Conservation (phyloP, 2,113 vertebrate genomes). For the Opisthocomus hoazin region DNA sequence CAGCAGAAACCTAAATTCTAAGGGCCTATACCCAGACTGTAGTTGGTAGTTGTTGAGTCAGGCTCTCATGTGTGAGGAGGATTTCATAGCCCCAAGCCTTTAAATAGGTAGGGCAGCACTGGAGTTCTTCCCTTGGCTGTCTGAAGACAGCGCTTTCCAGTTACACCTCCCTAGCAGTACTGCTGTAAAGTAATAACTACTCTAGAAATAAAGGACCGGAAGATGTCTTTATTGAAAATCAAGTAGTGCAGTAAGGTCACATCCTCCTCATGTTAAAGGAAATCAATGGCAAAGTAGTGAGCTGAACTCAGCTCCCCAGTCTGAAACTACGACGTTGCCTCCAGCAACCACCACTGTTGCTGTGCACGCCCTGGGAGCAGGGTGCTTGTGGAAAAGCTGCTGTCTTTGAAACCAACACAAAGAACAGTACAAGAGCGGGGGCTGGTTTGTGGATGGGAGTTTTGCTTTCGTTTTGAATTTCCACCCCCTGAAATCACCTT, state of each 20-base stretch:
- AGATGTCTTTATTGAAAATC: not conserved
- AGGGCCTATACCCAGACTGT: not conserved
- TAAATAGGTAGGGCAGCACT: not conserved
- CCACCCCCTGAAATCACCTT: not conserved
- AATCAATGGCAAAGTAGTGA: not conserved
- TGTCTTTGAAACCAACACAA: not conserved
- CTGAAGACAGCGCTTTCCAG: not conserved
- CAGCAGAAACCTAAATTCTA: not conserved
- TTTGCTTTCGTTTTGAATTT: not conserved
- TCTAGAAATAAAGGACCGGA: not conserved
- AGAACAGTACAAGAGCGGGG: not conserved
- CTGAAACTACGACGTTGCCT: not conserved
- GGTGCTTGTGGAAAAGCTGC: not conserved
- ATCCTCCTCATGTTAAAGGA: not conserved
- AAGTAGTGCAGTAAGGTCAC: not conserved
- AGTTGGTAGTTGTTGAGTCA: not conserved
- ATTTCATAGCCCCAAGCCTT: not conserved
- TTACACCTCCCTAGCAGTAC: not conserved
- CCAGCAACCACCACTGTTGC: not conserved
- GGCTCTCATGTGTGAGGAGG: not conserved
- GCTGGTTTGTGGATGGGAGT: not conserved
- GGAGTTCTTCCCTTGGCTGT: not conserved
- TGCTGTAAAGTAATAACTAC: not conserved
- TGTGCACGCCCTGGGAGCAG: not conserved
- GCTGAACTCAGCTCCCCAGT: not conserved